Percentiles rank a stretch among this genome's conserved stretches.
Conservation (phyloP, 2,113 vertebrate species). For the Puffinus mauretanicus region DNA sequence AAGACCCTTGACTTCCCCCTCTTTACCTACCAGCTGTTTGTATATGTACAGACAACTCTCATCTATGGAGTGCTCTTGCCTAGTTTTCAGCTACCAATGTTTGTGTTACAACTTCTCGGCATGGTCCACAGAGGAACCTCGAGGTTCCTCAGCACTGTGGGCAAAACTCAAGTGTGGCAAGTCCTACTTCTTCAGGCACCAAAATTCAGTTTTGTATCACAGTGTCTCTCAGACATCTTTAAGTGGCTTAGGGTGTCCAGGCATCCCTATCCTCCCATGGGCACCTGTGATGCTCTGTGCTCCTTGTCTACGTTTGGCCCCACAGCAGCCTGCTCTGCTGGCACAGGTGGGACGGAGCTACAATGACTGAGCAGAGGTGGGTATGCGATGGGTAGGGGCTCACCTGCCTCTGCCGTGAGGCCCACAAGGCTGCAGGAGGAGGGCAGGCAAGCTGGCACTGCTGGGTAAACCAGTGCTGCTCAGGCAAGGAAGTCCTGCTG, state of each 20-base stretch:
- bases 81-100: background rate
- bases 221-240: background rate
- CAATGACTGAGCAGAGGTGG: background rate
- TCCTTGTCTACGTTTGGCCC: background rate
- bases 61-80: background rate
- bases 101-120: background rate
- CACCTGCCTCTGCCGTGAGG: background rate
- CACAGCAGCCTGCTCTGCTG: background rate
- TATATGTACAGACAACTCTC: background rate
- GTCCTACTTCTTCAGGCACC: background rate
- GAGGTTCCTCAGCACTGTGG: background rate
- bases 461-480: background rate
- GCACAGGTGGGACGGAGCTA: background rate
- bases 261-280: background rate
- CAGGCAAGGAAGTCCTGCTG: background rate
- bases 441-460: background rate
- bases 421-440: background rate
- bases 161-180: background rate
- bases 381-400: background rate
- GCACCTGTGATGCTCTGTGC: background rate
- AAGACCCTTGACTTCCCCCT: background rate
- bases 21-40: background rate
- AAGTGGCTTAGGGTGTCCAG: background rate
- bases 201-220: background rate
- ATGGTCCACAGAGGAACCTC: background rate